A percentile compares a stretch with the other conserved stretches of the same genome.
Evolutionary conservation across 2,113 vertebrate species (phyloP).

Genomic region (Anolis sagrei): DNA sequence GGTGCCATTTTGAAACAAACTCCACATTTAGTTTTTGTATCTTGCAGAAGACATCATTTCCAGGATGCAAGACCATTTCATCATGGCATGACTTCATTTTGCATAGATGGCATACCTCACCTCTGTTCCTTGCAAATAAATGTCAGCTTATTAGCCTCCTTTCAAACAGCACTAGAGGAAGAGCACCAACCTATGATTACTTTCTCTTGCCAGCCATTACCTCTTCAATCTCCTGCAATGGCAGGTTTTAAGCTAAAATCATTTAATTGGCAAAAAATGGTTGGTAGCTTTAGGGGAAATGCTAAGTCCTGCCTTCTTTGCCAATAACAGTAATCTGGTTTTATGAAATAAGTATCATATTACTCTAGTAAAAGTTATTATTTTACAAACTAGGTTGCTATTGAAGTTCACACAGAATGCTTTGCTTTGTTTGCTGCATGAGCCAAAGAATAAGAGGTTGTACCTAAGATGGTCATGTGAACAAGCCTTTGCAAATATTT

Average conservation of each 20-base stretch:
- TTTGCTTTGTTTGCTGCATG: conserved; percentile 41
- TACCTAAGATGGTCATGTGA: conserved; percentile 97
- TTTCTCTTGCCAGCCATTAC: too few species aligned
- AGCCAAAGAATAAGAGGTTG: conserved; percentile 56
- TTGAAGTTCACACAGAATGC: conserved; percentile 22
- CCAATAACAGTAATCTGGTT: background rate
- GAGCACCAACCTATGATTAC: too few species aligned
- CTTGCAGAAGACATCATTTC: too few species aligned
- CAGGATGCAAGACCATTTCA: background rate
- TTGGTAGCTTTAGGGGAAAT: background rate
- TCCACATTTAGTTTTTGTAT: too few species aligned
- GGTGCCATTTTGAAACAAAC: too few species aligned
- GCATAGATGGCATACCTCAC: too few species aligned
- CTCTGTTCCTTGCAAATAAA: too few species aligned
- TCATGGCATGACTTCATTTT: too few species aligned
- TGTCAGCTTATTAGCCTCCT: too few species aligned
- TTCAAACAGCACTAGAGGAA: too few species aligned
- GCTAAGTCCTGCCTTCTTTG: background rate
- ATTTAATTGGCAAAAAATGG: background rate
- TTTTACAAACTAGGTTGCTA: background rate
- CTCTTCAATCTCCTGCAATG: too few species aligned
- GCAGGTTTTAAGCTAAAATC: background rate
- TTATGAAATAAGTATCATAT: background rate
- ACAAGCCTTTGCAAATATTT: conserved; percentile 91
- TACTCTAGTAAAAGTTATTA: background rate